phyloP scores from a whole-genome alignment of 2,797 vertebrate genomes.

The Cercopithecus hamlyni region DNA sequence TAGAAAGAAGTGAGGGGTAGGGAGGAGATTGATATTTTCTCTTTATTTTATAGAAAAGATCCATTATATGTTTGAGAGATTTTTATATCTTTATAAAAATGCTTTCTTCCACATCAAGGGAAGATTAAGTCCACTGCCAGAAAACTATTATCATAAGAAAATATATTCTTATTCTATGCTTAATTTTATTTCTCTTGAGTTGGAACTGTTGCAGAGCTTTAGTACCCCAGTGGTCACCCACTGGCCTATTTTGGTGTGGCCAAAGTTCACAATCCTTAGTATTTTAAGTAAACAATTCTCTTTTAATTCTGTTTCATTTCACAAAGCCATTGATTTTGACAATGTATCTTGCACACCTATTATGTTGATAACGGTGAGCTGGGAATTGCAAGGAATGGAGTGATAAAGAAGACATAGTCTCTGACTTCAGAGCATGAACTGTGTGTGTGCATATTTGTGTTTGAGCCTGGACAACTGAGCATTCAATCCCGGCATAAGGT shows the following conservation, averaged over 20 bases:
- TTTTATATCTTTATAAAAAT: not conserved
- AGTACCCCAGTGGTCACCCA: not conserved
- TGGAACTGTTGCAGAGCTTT: not conserved
- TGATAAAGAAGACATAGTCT: not conserved
- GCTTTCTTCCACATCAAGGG: not conserved
- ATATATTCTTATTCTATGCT: not conserved
- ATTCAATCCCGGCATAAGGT: not conserved
- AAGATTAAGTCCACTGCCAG: not conserved
- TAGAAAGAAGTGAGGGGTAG: not conserved
- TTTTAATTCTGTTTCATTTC: not conserved
- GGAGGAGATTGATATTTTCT: not conserved
- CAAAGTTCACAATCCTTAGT: not conserved
- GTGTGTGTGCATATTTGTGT: not conserved
- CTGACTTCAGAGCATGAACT: fast-evolving
- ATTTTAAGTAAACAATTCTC: not conserved
- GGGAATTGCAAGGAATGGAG: not conserved
- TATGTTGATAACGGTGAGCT: not conserved
- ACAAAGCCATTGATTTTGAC: not conserved
- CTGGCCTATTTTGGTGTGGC: not conserved
- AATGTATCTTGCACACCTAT: not conserved
- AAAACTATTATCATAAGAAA: not conserved
- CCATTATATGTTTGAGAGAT: not conserved
- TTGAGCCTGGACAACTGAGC: not conserved
- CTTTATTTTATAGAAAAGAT: not conserved
- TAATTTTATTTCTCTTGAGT: not conserved